Base-by-base conservation (phyloP, 2,888 invertebrate species). In the Allygus modestus region DNA sequence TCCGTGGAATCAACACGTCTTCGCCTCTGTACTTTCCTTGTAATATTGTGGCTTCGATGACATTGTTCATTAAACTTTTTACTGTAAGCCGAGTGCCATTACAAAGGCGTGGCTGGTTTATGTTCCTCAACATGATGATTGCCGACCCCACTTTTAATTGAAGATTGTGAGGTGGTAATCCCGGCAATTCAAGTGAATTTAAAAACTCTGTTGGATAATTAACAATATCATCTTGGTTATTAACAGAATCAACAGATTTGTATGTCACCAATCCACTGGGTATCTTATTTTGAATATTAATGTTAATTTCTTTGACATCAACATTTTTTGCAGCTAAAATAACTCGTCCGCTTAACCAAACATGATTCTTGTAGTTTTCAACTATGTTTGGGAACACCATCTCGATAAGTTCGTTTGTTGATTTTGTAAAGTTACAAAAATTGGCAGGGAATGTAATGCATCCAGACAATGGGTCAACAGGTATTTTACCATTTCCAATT, bases 271-370 rank as follows among this genome's bases (percentile, higher is more conserved):
- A 54, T 85, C 87, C 86, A 26, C 87, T 87, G 71, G 85, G 28
- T 69, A 88, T 87, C 46, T 85, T 15, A 86, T 86, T 85, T 84
- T 88, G 89, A 88, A 89, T 89, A 88, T 86, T 86, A 73, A 84
- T 87, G 86, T 89, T 89, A 31, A 88, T 46, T 86, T 88, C 86
- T 87, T 89, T 87, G 71, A 89, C 89, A 84, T 86, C 84, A n/a
- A 51, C 88, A 87, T 90, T 90, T 87, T 89, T 89, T 84, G 89
- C 88, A 84, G 88, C 88, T 43, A 89, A 88, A 88, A 89, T 89
- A 87, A 86, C 88, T 88, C 88, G 87, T 87, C 89, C 87, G 87
- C 83, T 83, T 83, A 84, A 82, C 85, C 85, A 85, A 84, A 77
- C 85, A 86, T 87, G 86, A 86, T 89, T 87, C 85, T 86, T 87